Percentiles rank a stretch among this genome's conserved stretches.
phyloP scores from a whole-genome alignment of 2,797 vertebrate genomes.

The Fundulus diaphanus region DNA sequence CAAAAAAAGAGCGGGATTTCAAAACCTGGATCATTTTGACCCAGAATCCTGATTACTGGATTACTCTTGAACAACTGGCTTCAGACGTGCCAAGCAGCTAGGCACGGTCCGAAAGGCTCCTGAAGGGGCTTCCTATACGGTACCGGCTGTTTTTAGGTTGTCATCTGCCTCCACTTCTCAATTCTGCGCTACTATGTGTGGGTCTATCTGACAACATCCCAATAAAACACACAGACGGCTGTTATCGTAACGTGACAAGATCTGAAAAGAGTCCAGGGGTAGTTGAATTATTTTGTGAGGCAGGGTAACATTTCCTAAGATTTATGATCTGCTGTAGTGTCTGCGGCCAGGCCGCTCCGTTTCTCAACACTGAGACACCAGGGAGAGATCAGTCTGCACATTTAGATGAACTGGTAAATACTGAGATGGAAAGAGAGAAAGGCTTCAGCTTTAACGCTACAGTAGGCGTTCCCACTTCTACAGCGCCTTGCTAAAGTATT shows the following conservation, averaged over 20 bases:
- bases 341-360: background rate
- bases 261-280: background rate
- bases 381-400: background rate
- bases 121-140: no score
- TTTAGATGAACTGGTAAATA: background rate
- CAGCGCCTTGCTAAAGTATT: no score
- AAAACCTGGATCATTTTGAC: no score
- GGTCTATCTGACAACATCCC: no score
- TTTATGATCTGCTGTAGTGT: background rate
- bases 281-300: background rate
- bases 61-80: no score
- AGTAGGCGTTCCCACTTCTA: background rate
- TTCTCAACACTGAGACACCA: background rate
- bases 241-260: background rate
- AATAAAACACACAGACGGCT: background rate
- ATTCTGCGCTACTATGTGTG: no score
- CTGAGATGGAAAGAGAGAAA: background rate
- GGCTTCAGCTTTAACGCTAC: background rate
- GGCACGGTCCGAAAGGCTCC: no score
- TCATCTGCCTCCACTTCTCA: no score
- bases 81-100: no score
- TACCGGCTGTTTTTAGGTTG: no score
- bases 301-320: background rate
- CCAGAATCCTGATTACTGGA: no score
- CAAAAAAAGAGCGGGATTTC: no score